Percentiles rank a stretch among this genome's conserved stretches.
phyloP scores from a whole-genome alignment of 2,797 vertebrate species.

The Selene dorsalis region DNA sequence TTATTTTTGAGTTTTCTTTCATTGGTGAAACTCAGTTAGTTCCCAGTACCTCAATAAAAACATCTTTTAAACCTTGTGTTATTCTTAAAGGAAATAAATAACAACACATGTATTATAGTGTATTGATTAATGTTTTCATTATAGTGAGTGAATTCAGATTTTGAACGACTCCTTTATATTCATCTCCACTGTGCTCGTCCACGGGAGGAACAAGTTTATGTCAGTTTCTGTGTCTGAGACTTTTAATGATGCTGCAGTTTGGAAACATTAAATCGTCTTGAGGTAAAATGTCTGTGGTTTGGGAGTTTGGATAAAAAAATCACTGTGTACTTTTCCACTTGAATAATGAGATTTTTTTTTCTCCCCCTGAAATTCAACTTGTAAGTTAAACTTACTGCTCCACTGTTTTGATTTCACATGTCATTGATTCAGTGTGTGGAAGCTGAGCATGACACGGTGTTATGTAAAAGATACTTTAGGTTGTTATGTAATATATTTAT shows the following conservation, averaged over 20 bases:
- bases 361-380: constrained; percentile 20
- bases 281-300: constrained; percentile 37
- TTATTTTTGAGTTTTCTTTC: no score
- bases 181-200: background rate
- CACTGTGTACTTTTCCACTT: constrained; percentile 42
- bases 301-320: constrained; percentile 29
- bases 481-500: no score
- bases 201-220: background rate
- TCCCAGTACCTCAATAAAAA: no score
- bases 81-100: no score
- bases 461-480: constrained; percentile 5
- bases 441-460: background rate
- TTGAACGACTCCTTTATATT: background rate
- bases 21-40: no score
- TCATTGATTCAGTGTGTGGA: constrained; percentile 12
- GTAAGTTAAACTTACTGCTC: background rate
- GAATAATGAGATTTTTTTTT: constrained; percentile 15
- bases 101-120: background rate
- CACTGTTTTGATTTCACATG: constrained; percentile 23
- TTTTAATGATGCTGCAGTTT: constrained; percentile 38
- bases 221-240: constrained; percentile 15
- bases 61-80: background rate
- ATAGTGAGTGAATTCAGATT: background rate
- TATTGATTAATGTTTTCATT: no score
- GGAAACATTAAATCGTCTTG: constrained; percentile 29